Base-by-base conservation (phyloP, 2,888 invertebrate genomes). In the Cephonodes hylas region DNA sequence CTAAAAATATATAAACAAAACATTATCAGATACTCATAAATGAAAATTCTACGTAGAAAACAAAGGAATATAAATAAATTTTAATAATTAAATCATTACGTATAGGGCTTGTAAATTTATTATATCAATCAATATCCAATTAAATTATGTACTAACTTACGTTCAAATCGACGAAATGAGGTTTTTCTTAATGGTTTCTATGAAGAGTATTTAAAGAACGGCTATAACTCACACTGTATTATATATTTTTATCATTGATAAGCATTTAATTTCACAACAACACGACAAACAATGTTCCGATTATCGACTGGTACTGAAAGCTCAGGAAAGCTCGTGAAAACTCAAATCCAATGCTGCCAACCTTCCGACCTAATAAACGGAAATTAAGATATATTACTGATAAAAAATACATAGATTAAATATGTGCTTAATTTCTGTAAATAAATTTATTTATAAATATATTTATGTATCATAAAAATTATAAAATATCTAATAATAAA, bases 241-340 rank as follows among this genome's bases (percentile, higher is more conserved):
- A 3, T 7, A 18, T 18, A 6, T 15, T 48, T 22, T 48, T 48
- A 7, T 22, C 25, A 31, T 18, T 31, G 18, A 53, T 31, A n/a
- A 53, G 31, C 18, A 31, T 18, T 27, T 18, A 44, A 22, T 44
- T 53, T 15, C 48, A 53, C 15, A 53, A 48, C 48, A 48, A 20
- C 53, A 20, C 31, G 18, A 15, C 27, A 18, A 53, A 8, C 53
- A 15, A 8, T 23, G n/a, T 25, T 25, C 48, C 15, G n/a, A 27
- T 15, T 53, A 53, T 53, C 31, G 53, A 53, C 53, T 53, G 18
- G 53, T 2, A 53, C 31, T 53, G 31, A 31, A 53, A 53, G 27
- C 53, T 53, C 27, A 8, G 20, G 6, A 8, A 45, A 69, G 59
- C 62, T 64, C 31, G 8, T 53, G 53, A 31, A 53, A 15, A 27